Base-by-base conservation (phyloP, 1,140 invertebrate species). In the Aphidius ervi region DNA sequence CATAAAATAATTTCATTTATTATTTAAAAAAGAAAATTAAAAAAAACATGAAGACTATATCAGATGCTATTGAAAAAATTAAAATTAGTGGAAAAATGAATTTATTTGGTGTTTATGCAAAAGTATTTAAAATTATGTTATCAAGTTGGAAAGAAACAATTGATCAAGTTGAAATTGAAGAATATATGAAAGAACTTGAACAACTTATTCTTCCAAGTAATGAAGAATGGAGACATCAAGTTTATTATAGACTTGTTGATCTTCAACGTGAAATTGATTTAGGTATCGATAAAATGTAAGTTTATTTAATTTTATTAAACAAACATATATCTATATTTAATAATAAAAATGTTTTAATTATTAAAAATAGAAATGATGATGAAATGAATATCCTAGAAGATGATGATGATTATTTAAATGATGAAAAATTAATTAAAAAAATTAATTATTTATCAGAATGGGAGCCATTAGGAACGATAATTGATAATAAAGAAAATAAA, bases 211-310 rank as follows among this genome's bases (percentile, higher is more conserved):
- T 91, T 31, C 89, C 89, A 10, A 91, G 88, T 67, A 87, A 91
- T 65, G 83, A 84, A 64, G 84, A 86, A 10, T 91, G 87, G 86
- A 80, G 88, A 58, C 82, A 87, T 9, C 84, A 85, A 63, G 86
- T 88, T 69, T 91, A 91, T 68, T 89, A 88, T 67, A 80, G 82
- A 58, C 76, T 91, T n/a, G 84, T 91, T 4, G 85, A 87, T 50
- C 81, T 88, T 58, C 89, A 91, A 73, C 82, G 86, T 59, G 70
- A 72, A 62, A 71, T 70, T 43, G 76, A 77, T 49, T 57, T 56
- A 9, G 65, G 68, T 52, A 41, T 57, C 41, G 68, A 67, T 43
- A 68, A 61, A 9, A 48, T 65, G 63, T 64, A 50, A 61, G 65
- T 16, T 58, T 63, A 50, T 56, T 56, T 54, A 16, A 40, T 37